A percentile compares a stretch with the other conserved stretches of the same genome.
Evolutionary conservation across 2,888 invertebrate genomes (phyloP).

Genomic region (Philereme transversata): DNA sequence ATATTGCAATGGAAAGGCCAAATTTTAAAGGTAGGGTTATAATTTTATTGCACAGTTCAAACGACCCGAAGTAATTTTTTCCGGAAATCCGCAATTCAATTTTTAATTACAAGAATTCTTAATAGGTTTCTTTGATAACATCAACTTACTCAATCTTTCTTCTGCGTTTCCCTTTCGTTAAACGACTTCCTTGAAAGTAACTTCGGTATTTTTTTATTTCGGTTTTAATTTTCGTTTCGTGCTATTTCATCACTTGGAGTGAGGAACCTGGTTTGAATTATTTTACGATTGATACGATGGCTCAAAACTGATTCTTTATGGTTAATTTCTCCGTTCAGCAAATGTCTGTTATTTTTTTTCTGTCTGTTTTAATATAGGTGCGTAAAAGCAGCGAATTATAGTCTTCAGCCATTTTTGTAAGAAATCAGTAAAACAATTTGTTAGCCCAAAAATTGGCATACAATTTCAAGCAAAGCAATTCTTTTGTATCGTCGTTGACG

Average conservation of each 20-base stretch:
- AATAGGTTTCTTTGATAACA: conserved; percentile 28
- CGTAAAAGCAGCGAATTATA: background rate
- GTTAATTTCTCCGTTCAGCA: no score
- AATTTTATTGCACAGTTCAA: background rate
- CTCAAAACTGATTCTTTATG: no score
- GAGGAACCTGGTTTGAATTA: background rate
- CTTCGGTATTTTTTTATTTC: conserved; percentile 35
- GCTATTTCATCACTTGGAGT: conserved; percentile 28
- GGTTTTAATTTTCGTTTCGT: conserved; percentile 32
- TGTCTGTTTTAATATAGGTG: background rate
- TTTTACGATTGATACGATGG: no score
- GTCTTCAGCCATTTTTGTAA: conserved; percentile 11
- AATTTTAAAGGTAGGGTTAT: background rate
- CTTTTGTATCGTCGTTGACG: conserved; percentile 26
- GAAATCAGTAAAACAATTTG: background rate
- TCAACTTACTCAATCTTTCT: conserved; percentile 28
- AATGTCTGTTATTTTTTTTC: no score
- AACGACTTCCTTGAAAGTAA: conserved; percentile 32
- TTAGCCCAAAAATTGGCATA: conserved; percentile 13
- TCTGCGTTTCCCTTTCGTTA: conserved; percentile 24
- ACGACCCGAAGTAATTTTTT: background rate
- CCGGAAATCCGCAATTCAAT: conserved; percentile 12
- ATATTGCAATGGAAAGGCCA: no score
- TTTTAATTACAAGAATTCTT: conserved; percentile 22
- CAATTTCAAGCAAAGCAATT: conserved; percentile 18